Evolutionary conservation across 2,888 invertebrate genomes (phyloP).

Genomic region (Polyommatus icarus): DNA sequence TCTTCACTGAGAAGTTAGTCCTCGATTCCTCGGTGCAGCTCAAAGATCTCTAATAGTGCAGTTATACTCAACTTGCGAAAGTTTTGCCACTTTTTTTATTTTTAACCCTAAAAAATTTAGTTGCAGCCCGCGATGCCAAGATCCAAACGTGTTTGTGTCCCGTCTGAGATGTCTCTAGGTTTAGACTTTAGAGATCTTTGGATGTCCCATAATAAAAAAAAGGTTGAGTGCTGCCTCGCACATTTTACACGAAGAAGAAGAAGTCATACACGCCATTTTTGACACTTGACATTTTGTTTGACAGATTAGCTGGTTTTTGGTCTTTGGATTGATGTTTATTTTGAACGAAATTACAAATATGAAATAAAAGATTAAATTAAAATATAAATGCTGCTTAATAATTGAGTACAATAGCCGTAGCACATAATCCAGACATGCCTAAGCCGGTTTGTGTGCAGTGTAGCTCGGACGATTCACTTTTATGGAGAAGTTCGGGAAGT

Average conservation of each 20-base stretch:
- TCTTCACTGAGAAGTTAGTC: too few species aligned
- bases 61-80: too few species aligned
- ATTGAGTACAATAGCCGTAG: neutral
- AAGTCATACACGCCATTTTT: neutral
- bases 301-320: neutral
- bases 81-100: too few species aligned
- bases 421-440: slow-evolving; percentile 54
- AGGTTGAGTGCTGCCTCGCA: neutral
- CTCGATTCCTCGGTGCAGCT: too few species aligned
- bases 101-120: too few species aligned
- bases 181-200: too few species aligned
- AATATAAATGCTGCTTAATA: neutral
- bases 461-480: slow-evolving; percentile 83
- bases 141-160: too few species aligned
- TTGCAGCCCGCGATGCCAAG: too few species aligned
- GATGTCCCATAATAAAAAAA: too few species aligned
- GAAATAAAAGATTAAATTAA: neutral
- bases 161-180: too few species aligned
- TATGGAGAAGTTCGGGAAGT: slow-evolving; percentile 88
- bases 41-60: too few species aligned
- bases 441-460: slow-evolving; percentile 86
- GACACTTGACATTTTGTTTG: neutral
- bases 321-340: neutral
- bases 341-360: neutral
- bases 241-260: neutral